Evolutionary conservation across 2,888 invertebrate genomes (phyloP), one percentile per base, ranked within the genome.

Genomic region (Euzetes globulus): DNA sequence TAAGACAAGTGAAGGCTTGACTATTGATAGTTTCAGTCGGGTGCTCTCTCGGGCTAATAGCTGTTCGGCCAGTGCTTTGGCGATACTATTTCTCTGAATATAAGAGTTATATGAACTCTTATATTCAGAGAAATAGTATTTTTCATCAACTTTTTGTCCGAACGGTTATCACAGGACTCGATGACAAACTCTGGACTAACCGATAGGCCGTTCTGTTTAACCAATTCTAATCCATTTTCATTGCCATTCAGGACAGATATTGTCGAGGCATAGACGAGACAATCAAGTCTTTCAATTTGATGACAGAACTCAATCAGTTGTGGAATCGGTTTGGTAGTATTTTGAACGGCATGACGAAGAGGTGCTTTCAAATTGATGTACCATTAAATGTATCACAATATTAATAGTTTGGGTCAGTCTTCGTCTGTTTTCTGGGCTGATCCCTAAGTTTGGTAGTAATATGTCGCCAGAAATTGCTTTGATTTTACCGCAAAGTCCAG

Each of bases 51-150:
- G 5, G 3, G 2, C 3, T 5, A 65, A 19, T 5, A 37, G 25
- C 15, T 65, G 17, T 41, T 65, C 65, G 27, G 65, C 65, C 65
- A 65, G 19, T 37, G 29, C 65, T 41, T 65, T 65, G 27, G 65
- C 9, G 9, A 65, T 37, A 41, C 37, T n/a, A n/a, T n/a, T n/a
- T n/a, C n/a, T n/a, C n/a, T n/a, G n/a, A n/a, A n/a, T n/a, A n/a
- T n/a, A n/a, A n/a, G n/a, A n/a, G n/a, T n/a, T n/a, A 13, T 65
- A 65, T 6, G 37, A 27, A 13, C 27, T 65, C 4, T 33, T 33
- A 27, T 15, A 33, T 13, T 65, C 65, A 19, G n/a, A 27, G 19
- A 65, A 65, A 3, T 17, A 37, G 17, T 13, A 17, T 63, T 37
- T 65, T 33, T 2, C 3, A 2, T 41, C 29, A 65, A 25, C 65